Base-by-base conservation (phyloP, 2,113 vertebrate genomes). In the Paraplagusia blochii region DNA sequence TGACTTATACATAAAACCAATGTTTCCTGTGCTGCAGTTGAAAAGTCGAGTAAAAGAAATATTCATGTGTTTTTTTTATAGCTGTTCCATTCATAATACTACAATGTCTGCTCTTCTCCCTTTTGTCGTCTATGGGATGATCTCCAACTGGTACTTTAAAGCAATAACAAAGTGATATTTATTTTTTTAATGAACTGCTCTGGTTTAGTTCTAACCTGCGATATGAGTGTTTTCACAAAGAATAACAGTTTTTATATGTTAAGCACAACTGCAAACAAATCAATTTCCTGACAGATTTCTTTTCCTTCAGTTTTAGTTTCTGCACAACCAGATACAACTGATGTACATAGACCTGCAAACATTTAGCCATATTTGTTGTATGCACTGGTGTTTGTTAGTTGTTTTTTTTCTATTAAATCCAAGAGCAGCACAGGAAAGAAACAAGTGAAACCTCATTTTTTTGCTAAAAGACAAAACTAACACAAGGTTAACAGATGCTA, bases 81-180 rank as follows among this genome's bases (percentile, higher is more conserved):
- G 4, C 38, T 39, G 22, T 29, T 29, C 3, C 22, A 29, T 39
- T 39, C n/a, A 12, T 12, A 39, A 39, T 39, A 11, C 13, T 29
- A 11, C 11, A 58, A 42, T 47, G 13, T 22, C 44, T 43, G 49
- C 14, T 53, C 42, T 22, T 0, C 45, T 35, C 39, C 47, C 63
- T 54, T 15, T 47, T 9, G 38, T 55, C 43, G 59, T 54, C 40
- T 66, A 8, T 15, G 57, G 57, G 58, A 56, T 67, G 45, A 64
- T 61, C 39, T 76, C 63, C 38, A 61, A 9, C 46, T 47, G n/a
- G 3, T 53, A 44, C 53, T 69, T 72, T 61, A 57, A 6, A 47
- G 40, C 65, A 65, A 38, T 50, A 75, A 80, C 69, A 80, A 64
- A 75, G 46, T 51, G 53, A 75, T 87, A 84, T 85, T 82, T 84